Conservation (phyloP, 2,888 invertebrate genomes). For the Choristoneura rosaceana region DNA sequence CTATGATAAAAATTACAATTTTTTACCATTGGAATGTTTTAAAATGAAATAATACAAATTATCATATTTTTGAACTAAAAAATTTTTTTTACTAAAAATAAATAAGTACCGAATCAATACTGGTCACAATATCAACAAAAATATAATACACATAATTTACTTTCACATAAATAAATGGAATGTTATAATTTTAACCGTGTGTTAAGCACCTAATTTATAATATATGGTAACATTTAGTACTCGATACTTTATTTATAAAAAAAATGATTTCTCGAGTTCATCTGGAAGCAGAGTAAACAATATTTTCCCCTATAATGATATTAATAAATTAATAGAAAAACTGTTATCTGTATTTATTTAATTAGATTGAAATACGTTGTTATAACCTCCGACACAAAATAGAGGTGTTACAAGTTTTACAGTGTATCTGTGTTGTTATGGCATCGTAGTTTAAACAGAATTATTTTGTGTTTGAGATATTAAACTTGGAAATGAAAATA, state of each 20-base stretch:
- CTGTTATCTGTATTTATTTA: background rate
- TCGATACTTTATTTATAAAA: slow-evolving; percentile 9
- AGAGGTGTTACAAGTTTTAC: too few species aligned
- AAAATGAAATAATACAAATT: background rate
- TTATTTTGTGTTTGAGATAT: too few species aligned
- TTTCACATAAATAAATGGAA: slow-evolving; percentile 20
- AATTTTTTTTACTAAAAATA: slow-evolving; percentile 19
- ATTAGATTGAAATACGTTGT: background rate
- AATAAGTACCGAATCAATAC: slow-evolving; percentile 40
- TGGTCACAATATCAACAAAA: slow-evolving; percentile 33
- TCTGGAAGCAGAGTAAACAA: background rate
- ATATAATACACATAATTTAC: slow-evolving; percentile 16
- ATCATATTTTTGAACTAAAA: background rate
- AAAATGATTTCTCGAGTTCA: background rate
- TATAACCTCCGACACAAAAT: too few species aligned
- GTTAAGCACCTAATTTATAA: slow-evolving; percentile 33
- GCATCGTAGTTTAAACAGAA: too few species aligned
- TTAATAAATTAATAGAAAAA: background rate
- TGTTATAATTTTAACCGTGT: slow-evolving; percentile 17
- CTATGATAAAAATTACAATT: background rate
- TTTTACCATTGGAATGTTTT: slow-evolving; percentile 6
- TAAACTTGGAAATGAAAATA: too few species aligned
- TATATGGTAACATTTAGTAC: slow-evolving; percentile 34
- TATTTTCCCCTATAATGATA: too few species aligned
- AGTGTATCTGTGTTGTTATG: too few species aligned